Base-by-base conservation (phyloP, 2,888 invertebrate species). In the Eucera pruinosa region DNA sequence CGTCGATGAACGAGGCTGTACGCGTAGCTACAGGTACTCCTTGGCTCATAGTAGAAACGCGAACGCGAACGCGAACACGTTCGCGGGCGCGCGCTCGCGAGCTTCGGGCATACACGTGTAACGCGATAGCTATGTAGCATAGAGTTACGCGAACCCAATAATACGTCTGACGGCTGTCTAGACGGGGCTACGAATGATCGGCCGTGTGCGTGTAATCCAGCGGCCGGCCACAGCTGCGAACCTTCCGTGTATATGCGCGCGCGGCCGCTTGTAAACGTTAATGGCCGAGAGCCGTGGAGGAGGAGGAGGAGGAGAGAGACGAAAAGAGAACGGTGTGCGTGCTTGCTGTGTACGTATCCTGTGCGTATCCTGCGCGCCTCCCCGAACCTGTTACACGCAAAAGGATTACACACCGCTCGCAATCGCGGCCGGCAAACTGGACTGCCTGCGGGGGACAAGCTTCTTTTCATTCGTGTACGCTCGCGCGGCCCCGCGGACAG, bases 101-200 rank as follows among this genome's bases (percentile, higher is more conserved):
- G n/a, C 64, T 52, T 62, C 50, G 58, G 45, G 45, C 82, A 70
- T 79, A 79, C 70, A 74, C 74, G 64, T 54, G 82, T 84, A 87
- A 87, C 82, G 84, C 84, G 82, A 83, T 84, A 84, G 83, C 81
- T 86, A 85, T 85, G 84, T 86, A 82, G 86, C 84, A 82, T 84
- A 80, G 85, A 85, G 88, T 89, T 88, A 90, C 88, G 89, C 88
- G 89, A 88, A 87, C 89, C 89, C 90, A 89, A 89, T 90, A 89
- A 89, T 89, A 89, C 89, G 90, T 90, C 90, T 90, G 90, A 90
- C 90, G 89, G 89, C 90, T 83, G 90, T 90, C 90, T 90, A 90
- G 90, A 90, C 90, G 88, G 89, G 85, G 73, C 78, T 72, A 81
- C 83, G 76, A 83, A 79, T 79, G 81, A 74, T 79, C 66, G 65